A percentile compares a stretch with the other conserved stretches of the same genome.
Conservation (phyloP, 2,113 vertebrate species). For the Dromaius novaehollandiae region DNA sequence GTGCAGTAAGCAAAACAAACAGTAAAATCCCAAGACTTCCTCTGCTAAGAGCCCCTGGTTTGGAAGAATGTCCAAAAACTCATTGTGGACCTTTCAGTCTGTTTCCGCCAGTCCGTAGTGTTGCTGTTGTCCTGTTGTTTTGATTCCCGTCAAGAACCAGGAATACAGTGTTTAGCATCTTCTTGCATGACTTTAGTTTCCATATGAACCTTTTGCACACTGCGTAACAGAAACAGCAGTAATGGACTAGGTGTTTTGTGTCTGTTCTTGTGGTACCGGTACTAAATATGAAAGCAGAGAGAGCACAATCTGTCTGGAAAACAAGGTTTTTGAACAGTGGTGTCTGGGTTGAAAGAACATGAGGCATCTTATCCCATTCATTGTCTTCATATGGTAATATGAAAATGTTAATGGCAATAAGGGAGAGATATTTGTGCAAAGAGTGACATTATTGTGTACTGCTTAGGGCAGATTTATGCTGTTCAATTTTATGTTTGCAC, state of each 20-base stretch:
- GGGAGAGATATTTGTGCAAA: neutral
- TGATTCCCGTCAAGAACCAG: neutral
- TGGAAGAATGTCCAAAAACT: neutral
- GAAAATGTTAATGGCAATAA: neutral
- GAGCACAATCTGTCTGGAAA: neutral
- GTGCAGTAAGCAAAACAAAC: neutral
- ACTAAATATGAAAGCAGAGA: neutral
- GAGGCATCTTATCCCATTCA: neutral
- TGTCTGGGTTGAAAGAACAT: neutral
- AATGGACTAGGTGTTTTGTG: neutral
- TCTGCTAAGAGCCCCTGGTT: neutral
- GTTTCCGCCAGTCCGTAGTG: neutral
- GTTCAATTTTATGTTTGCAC: neutral
- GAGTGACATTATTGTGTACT: neutral
- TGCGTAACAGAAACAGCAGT: neutral
- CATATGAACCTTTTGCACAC: neutral
- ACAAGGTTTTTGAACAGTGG: neutral
- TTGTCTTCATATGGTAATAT: neutral
- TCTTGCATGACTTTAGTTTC: neutral
- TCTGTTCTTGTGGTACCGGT: neutral
- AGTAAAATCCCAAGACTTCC: neutral
- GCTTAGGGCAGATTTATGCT: neutral
- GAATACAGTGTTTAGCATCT: neutral
- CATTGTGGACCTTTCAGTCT: neutral
- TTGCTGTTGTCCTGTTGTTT: neutral